Conservation (phyloP, 2,888 invertebrate genomes). For the Hyles lineata region DNA sequence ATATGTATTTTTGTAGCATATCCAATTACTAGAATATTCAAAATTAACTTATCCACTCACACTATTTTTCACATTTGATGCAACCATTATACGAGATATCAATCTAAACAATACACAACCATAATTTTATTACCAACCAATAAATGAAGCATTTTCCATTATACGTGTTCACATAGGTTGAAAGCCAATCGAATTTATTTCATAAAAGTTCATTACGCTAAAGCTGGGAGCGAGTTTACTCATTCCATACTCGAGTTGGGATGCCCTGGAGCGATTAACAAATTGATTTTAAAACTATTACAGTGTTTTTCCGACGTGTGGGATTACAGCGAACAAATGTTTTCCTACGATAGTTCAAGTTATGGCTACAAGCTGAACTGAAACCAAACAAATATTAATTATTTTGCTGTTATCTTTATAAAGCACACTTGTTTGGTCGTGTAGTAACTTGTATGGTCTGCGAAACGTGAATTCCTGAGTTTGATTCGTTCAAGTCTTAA, state of each 20-base stretch:
- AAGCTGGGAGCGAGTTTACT: not conserved
- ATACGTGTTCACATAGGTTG: not conserved
- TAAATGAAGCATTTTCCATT: not conserved
- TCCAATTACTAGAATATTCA: too few species aligned
- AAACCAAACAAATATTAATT: not conserved
- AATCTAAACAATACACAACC: too few species aligned
- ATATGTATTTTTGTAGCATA: too few species aligned
- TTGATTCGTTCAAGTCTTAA: too few species aligned
- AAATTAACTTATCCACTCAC: too few species aligned
- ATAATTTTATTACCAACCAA: too few species aligned
- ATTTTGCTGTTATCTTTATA: not conserved
- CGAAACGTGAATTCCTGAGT: too few species aligned
- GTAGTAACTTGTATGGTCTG: too few species aligned
- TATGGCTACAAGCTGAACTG: not conserved
- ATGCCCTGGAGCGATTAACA: not conserved
- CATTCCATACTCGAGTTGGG: not conserved
- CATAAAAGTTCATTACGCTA: conserved; percentile 2
- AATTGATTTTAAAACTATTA: not conserved
- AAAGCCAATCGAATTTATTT: conserved; percentile 2
- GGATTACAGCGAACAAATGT: not conserved
- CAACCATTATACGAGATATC: too few species aligned
- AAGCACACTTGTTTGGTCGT: too few species aligned
- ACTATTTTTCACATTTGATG: too few species aligned
- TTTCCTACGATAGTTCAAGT: not conserved
- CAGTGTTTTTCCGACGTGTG: not conserved